These are phyloP conservation scores for Acronicta alni DNA, from an alignment of 2,888 invertebrate species.

Conservation along the genomic window DNA sequence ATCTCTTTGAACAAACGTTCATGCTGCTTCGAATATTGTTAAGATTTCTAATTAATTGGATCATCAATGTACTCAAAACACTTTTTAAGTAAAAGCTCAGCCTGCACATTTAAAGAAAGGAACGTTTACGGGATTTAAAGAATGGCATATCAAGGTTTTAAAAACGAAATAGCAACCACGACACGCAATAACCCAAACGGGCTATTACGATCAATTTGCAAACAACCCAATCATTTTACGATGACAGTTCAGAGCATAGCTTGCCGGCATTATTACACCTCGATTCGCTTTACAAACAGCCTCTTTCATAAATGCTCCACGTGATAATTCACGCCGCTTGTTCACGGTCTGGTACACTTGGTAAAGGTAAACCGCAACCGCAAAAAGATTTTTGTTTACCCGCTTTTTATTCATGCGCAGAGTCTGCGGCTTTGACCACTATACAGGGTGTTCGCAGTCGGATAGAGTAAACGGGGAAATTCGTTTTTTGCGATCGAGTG, in stretches of 20 bases:
- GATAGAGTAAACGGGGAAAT: constrained; percentile 71
- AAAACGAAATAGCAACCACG: constrained; percentile 61
- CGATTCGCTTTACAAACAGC: constrained; percentile 81
- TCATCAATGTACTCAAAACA: constrained; percentile 5
- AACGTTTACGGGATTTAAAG: constrained; percentile 7
- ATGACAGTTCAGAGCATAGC: constrained; percentile 70
- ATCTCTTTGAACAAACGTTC: constrained; percentile 59
- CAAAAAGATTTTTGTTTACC: constrained; percentile 86
- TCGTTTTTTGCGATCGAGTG: constrained; percentile 78
- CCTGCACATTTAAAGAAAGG: constrained; percentile 5
- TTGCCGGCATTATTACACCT: constrained; percentile 75
- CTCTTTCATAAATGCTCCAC: constrained; percentile 84
- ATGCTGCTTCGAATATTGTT: constrained; percentile 22
- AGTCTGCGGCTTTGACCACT: constrained; percentile 79
- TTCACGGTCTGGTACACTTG: constrained; percentile 86
- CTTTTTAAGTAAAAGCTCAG: background rate
- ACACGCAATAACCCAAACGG: constrained; percentile 57
- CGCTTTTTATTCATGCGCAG: constrained; percentile 78
- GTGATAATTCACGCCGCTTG: constrained; percentile 86
- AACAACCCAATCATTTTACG: constrained; percentile 77
- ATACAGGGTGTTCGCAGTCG: constrained; percentile 75
- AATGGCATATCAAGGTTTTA: constrained; percentile 48
- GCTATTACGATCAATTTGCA: constrained; percentile 76
- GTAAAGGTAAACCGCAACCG: constrained; percentile 86
- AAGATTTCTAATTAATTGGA: constrained; percentile 14